Evolutionary conservation across 2,797 vertebrate genomes (phyloP), one percentile per base, ranked within the genome.

Genomic region (Pogonophryne albipinna): DNA sequence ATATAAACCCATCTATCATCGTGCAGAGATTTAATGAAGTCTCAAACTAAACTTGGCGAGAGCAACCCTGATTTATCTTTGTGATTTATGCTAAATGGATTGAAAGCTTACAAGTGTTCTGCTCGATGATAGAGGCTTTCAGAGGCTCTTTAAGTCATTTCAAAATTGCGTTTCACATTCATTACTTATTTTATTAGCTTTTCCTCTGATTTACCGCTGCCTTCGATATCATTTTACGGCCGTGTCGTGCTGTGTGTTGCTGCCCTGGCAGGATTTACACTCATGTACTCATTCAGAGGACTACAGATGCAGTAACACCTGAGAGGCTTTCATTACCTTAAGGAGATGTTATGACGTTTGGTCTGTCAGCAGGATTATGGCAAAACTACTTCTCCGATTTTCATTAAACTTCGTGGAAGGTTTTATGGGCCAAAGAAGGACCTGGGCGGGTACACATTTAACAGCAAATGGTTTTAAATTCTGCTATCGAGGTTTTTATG

Each of bases 91-190:
- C 4, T 14, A 15, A 70, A 45, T 44, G 6, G 42, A 63, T 46
- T 44, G 56, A 78, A 64, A 23, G 52, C 60, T 61, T 31, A 73
- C 56, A 42, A 27, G 75, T n/a, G 49, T 0, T 52, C 6, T 12
- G n/a, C 45, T 57, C 8, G 53, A 46, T 47, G 55, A 79, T 52
- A 4, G 66, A 63, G 38, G 44, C 45, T 45, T 42, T 42, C 31
- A 9, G 2, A 60, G 17, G 38, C 62, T 38, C 41, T 15, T n/a
- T 16, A 74, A 31, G 50, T 69, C n/a, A 60, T 85, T 81, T 73
- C 2, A 0, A 50, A 79, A 70, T 61, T 31, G 67, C 61, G 57
- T 51, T 64, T 68, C 46, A 68, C 38, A 47, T 75, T 72, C 61
- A 55, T 71, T 52, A 65, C 38, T 49, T 47, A 17, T 47, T 62